Base-by-base conservation (phyloP, 1,140 invertebrate genomes). In the Drosophila ironensis region DNA sequence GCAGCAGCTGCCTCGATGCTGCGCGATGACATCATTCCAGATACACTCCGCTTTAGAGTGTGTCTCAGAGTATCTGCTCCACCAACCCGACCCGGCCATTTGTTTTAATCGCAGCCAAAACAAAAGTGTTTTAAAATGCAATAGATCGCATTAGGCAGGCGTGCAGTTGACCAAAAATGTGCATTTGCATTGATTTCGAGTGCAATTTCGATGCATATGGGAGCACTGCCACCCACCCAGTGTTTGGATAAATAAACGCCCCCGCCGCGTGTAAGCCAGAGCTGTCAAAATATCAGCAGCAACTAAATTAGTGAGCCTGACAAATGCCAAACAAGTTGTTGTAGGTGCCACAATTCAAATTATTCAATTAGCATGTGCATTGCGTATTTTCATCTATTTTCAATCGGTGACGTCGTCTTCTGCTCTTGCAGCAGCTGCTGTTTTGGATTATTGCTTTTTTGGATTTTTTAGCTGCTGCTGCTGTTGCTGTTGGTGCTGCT, bases 281-380 rank as follows among this genome's bases (percentile, higher is more conserved):
- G 52, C 80, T 86, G 80, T 84, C 80, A 84, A 84, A 86, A 80
- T 86, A 74, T 78, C 66, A 46, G 45, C 46, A 66, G 67, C 68
- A 73, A 70, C 78, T 75, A 82, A 84, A 84, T 84, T 84, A 82
- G 72, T 63, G 48, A 53, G 46, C 48, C 52, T 75, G 72, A 75
- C 72, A 75, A 75, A 75, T 76, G 68, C 73, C 67, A 81, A 71
- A 57, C 63, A 59, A 53, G 72, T 54, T 50, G 72, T 82, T 72
- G 77, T 82, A 86, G 78, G 78, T 84, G 80, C 80, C 71, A 86
- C 80, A 86, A 86, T 77, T 84, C 80, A 61, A 78, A 78, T 86
- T 80, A 84, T 86, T 86, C 80, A 84, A 86, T 84, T 84, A 86
- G 81, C 81, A 84, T 84, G n/a, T n/a, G 80, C 78, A 76, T 76